Evolutionary conservation across 1,140 invertebrate genomes (phyloP).

Genomic region (Hypsibius dujardini): DNA sequence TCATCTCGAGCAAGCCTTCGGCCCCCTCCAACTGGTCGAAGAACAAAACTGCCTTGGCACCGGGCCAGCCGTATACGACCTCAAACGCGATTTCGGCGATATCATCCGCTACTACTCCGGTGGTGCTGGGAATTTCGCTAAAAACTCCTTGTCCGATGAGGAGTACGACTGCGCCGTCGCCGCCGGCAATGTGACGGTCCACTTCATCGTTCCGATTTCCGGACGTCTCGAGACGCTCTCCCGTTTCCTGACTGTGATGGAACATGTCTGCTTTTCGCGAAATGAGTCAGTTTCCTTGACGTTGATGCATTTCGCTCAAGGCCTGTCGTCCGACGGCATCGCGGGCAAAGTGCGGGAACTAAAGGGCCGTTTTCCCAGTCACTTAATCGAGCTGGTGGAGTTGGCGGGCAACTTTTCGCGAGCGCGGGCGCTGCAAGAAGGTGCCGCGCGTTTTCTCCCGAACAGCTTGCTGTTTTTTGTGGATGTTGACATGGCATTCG

Average conservation of each 20-base stretch:
- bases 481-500: slow-evolving; percentile 73
- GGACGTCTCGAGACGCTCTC: slow-evolving; percentile 60
- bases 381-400: too few relatives aligned
- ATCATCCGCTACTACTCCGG: neutral
- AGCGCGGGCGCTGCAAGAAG: slow-evolving; percentile 55
- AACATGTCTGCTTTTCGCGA: slow-evolving; percentile 48
- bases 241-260: slow-evolving; percentile 69
- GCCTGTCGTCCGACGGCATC: too few relatives aligned
- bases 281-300: slow-evolving; percentile 19
- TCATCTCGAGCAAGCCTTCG: slow-evolving; percentile 78
- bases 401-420: slow-evolving; percentile 47
- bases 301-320: neutral
- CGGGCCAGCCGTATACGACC: neutral
- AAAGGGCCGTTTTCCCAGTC: too few relatives aligned
- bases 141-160: neutral
- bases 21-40: slow-evolving; percentile 31
- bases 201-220: slow-evolving; percentile 69
- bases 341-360: too few relatives aligned
- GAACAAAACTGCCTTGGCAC: neutral
- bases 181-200: slow-evolving; percentile 41
- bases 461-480: slow-evolving; percentile 57
- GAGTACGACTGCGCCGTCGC: neutral
- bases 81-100: slow-evolving; percentile 4
- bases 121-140: too few relatives aligned
- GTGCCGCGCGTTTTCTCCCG: slow-evolving; percentile 35